Conservation (phyloP, 2,797 vertebrate genomes). For the Melanotaenia boesemani region DNA sequence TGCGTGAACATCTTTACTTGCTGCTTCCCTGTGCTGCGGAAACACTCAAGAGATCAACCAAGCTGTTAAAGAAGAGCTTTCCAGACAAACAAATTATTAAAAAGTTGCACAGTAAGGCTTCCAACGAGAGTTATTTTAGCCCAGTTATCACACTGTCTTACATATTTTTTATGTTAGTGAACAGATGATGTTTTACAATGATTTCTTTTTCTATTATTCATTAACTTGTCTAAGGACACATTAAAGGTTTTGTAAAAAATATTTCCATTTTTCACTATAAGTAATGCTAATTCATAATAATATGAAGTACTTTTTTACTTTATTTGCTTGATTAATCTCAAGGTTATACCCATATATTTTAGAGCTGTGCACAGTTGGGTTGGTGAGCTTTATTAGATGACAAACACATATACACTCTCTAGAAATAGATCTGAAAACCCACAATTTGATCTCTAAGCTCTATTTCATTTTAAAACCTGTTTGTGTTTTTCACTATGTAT, state of each 20-base stretch:
- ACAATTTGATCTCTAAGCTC: not conserved
- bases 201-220: not conserved
- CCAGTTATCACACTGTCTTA: not conserved
- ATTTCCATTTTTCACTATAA: not conserved
- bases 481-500: conserved; percentile 4
- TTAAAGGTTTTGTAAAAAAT: not conserved
- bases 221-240: not conserved
- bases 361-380: not conserved
- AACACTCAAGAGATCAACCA: conserved; percentile 82
- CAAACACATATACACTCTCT: not conserved
- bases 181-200: not conserved
- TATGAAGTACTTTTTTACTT: not conserved
- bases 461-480: not conserved
- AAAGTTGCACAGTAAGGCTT: conserved; percentile 84
- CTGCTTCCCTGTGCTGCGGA: conserved; percentile 85
- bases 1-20: conserved; percentile 84
- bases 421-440: not conserved
- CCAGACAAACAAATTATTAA: conserved; percentile 83
- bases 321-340: not conserved
- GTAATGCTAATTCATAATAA: not conserved
- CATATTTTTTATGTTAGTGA: not conserved
- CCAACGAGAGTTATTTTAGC: not conserved
- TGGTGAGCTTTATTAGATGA: not conserved
- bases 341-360: not conserved
- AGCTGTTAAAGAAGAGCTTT: conserved; percentile 83